phyloP scores from a whole-genome alignment of 2,888 invertebrate genomes.

The Rhingia rostrata region DNA sequence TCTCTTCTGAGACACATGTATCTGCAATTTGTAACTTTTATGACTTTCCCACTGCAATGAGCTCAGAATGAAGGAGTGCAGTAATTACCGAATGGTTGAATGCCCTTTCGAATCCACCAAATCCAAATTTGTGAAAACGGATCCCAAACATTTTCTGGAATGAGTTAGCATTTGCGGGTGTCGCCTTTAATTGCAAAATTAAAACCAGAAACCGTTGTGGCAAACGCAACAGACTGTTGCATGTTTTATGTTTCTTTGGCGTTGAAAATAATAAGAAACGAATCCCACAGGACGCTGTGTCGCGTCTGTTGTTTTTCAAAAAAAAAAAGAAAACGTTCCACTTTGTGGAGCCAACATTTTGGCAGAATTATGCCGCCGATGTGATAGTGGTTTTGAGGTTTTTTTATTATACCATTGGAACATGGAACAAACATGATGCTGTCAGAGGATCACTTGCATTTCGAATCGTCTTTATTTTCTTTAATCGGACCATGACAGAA shows the following conservation, averaged over 20 bases:
- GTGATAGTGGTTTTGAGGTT: constrained; percentile 18
- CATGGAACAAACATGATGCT: constrained; percentile 31
- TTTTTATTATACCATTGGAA: background rate
- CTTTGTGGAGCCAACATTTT: constrained; percentile 41
- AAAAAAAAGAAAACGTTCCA: constrained; percentile 40
- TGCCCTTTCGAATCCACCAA: constrained; percentile 34
- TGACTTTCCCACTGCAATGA: constrained; percentile 52
- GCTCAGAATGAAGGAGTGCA: constrained; percentile 9
- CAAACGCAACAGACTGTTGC: constrained; percentile 67
- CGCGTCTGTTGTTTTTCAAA: background rate
- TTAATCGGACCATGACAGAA: constrained; percentile 64
- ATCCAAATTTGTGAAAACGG: constrained; percentile 32
- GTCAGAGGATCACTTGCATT: constrained; percentile 38
- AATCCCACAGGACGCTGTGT: background rate
- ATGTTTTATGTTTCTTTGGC: constrained; percentile 45
- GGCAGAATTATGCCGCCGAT: constrained; percentile 32
- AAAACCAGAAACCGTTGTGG: constrained; percentile 43
- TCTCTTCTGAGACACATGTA: constrained; percentile 13
- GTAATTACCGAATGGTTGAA: constrained; percentile 27
- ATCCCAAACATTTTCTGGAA: constrained; percentile 43
- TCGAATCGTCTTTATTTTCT: constrained; percentile 53
- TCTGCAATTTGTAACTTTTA: constrained; percentile 60
- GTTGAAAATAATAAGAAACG: constrained; percentile 26
- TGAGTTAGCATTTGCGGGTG: constrained; percentile 9
- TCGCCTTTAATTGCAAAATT: constrained; percentile 62